Evolutionary conservation across 2,797 vertebrate genomes (phyloP), one percentile per base, ranked within the genome.

Genomic region (Enoplosus armatus): DNA sequence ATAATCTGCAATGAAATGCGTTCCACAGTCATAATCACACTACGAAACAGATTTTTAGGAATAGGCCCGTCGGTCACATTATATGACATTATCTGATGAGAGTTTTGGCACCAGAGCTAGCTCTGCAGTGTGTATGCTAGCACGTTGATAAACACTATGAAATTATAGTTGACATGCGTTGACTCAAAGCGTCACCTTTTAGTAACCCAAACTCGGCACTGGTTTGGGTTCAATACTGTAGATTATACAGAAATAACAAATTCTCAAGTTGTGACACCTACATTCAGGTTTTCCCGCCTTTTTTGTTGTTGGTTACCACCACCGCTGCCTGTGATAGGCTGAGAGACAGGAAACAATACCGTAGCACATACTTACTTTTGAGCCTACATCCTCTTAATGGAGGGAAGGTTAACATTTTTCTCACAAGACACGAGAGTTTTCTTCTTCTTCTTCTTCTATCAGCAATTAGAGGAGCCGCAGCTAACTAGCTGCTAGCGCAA

Each of bases 31-130:
- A 48, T 43, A 60, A 59, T 41, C 33, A 68, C 51, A 50, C 5
- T 18, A 24, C 35, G 6, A 37, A 12, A 73, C 11, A 16, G 0
- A n/a, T 18, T 6, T 59, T 33, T 26, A 27, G 22, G 54, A 62
- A 39, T 26, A 15, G 15, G 27, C 24, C 68, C 59, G 29, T 62
- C 64, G 59, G 43, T 81, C 35, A 27, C 37, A 33, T 65, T 5
- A 24, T 4, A 31, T 27, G 5, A 29, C 8, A 50, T 39, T 11
- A 27, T 9, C 41, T 29, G 1, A 20, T 16, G 6, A 45, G 53
- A 70, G 20, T 37, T 50, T 53, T 54, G 50, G 50, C 41, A 45
- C 3, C 26, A 20, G 16, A 31, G 53, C 43, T 69, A 20, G 18
- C n/a, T 68, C 33, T 35, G n/a, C 29, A 8, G 20, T 63, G 71